A percentile compares a stretch with the other conserved stretches of the same genome.
phyloP scores from a whole-genome alignment of 2,888 invertebrate species.

The Ophraella communa region DNA sequence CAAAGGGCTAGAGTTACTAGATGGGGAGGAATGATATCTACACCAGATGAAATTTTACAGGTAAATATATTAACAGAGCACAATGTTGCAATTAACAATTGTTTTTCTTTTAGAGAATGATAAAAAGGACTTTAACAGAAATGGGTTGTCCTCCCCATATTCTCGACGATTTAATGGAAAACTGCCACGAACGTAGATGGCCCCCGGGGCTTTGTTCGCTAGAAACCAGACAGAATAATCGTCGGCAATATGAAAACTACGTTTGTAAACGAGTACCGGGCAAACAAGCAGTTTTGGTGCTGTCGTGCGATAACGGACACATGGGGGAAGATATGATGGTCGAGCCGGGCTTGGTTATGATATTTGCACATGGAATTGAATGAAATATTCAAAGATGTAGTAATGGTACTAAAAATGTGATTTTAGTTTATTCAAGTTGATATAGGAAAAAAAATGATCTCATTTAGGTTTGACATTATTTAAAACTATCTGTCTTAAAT shows the following conservation, averaged over 20 bases:
- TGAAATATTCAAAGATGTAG: slow-evolving; percentile 51
- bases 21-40: slow-evolving; percentile 99
- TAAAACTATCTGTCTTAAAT: no score
- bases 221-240: slow-evolving; percentile 92
- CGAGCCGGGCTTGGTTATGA: slow-evolving; percentile 96
- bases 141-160: slow-evolving; percentile 94
- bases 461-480: neutral
- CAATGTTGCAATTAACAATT: neutral
- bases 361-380: slow-evolving; percentile 96
- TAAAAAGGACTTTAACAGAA: slow-evolving; percentile 89
- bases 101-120: slow-evolving; percentile 77
- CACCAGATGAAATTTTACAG: slow-evolving; percentile 93
- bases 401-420: neutral
- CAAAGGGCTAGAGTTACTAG: slow-evolving; percentile 88
- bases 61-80: slow-evolving; percentile 58
- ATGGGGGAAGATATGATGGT: slow-evolving; percentile 96
- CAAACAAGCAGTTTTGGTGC: slow-evolving; percentile 93
- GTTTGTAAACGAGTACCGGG: slow-evolving; percentile 94
- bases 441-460: neutral
- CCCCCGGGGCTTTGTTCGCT: slow-evolving; percentile 90
- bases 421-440: neutral
- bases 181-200: slow-evolving; percentile 96
- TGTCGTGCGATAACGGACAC: slow-evolving; percentile 93
- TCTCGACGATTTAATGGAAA: slow-evolving; percentile 94
- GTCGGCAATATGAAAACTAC: slow-evolving; percentile 92